These are phyloP conservation scores for Eumeta japonica DNA, from an alignment of 1,140 invertebrate genomes.

Conservation along the genomic window DNA sequence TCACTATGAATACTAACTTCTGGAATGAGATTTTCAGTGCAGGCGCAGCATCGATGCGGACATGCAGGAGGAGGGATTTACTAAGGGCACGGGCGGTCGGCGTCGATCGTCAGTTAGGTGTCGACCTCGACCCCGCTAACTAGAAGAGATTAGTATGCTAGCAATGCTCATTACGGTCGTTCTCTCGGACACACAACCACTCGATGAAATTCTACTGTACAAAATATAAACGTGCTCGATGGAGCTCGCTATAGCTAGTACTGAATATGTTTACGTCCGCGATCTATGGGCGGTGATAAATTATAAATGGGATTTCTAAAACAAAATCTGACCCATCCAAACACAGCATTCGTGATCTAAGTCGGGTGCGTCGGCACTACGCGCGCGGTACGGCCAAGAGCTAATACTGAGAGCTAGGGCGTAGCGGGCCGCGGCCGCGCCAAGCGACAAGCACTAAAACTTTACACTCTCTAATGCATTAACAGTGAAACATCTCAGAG, in stretches of 20 bases:
- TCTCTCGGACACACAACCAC: slow-evolving; percentile 29
- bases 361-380: no score
- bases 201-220: slow-evolving; percentile 37
- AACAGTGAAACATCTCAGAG: slow-evolving; percentile 46
- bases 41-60: no score
- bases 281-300: slow-evolving; percentile 41
- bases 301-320: slow-evolving; percentile 38
- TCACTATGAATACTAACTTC: no score
- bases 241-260: slow-evolving; percentile 50
- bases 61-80: slow-evolving; percentile 29
- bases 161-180: slow-evolving; percentile 33
- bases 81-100: slow-evolving; percentile 14
- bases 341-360: slow-evolving; percentile 42
- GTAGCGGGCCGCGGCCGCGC: no score
- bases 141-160: slow-evolving; percentile 52
- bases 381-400: slow-evolving; percentile 19
- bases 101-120: not conserved
- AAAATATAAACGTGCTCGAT: slow-evolving; percentile 42
- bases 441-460: slow-evolving; percentile 47
- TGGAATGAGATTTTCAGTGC: no score
- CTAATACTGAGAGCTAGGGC: slow-evolving; percentile 29
- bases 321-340: slow-evolving; percentile 51
- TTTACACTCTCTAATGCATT: slow-evolving; percentile 42
- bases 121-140: slow-evolving; percentile 11
- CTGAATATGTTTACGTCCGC: slow-evolving; percentile 27